phyloP scores from a whole-genome alignment of 2,888 invertebrate genomes.

The Yponomeuta sedellus region DNA sequence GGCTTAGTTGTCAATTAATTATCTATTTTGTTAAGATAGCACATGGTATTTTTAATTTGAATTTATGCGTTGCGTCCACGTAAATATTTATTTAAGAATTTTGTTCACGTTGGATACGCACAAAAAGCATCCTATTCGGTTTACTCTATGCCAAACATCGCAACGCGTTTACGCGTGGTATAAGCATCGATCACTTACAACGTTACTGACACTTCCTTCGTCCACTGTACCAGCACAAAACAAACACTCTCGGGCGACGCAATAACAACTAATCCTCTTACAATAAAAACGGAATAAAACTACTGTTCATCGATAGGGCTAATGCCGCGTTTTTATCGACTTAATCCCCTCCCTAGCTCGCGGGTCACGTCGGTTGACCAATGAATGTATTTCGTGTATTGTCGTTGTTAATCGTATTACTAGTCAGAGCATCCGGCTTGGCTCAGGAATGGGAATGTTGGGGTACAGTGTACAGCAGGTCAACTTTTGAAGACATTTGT shows the following conservation, averaged over 20 bases:
- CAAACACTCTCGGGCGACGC: neutral
- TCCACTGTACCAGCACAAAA: neutral
- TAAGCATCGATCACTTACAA: neutral
- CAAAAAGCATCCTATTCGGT: neutral
- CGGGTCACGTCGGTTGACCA: neutral
- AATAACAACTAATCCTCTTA: neutral
- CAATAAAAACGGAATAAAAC: neutral
- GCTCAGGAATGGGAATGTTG: neutral
- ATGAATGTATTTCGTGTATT: neutral
- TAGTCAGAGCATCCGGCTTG: neutral
- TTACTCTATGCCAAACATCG: neutral
- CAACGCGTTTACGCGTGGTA: neutral
- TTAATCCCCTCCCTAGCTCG: neutral
- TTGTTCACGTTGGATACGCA: neutral
- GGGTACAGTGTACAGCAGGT: too few species aligned
- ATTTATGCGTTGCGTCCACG: too few species aligned
- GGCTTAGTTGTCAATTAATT: too few species aligned
- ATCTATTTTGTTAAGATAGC: too few species aligned
- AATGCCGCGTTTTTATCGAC: neutral
- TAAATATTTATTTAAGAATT: neutral
- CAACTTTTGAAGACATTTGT: too few species aligned
- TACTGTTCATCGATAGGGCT: neutral
- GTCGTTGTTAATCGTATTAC: constrained; percentile 3
- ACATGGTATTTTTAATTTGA: too few species aligned
- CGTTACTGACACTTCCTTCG: neutral